Conservation (phyloP, 2,888 invertebrate species). For the Cephus pulcher region DNA sequence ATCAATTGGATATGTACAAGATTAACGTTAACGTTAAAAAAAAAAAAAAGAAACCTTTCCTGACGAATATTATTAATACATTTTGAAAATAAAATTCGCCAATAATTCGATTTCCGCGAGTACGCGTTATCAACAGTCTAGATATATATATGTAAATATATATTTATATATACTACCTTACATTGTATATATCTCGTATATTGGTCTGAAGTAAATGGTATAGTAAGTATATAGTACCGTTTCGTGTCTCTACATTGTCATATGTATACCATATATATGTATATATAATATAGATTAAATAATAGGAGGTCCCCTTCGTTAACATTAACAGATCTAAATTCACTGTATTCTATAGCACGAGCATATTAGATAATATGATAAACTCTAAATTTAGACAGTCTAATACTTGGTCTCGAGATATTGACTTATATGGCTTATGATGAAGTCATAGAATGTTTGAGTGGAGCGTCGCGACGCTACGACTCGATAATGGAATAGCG, state of each 20-base stretch:
- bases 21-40: not conserved
- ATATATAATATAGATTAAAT: not conserved
- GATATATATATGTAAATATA: not conserved
- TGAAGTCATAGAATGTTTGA: not conserved
- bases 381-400: constrained; percentile 11
- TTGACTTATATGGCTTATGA: constrained; percentile 1
- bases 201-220: not conserved
- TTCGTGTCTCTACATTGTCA: not conserved
- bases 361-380: not conserved
- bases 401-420: constrained; percentile 20
- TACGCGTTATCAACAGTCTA: not conserved
- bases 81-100: not conserved
- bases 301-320: not conserved
- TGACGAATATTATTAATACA: not conserved
- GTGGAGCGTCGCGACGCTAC: not conserved
- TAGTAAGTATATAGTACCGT: not conserved
- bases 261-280: not conserved
- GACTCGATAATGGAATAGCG: not conserved
- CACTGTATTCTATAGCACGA: not conserved
- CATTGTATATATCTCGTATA: not conserved
- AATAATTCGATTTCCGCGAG: not conserved
- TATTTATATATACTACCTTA: not conserved
- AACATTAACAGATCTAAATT: not conserved
- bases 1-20: not conserved
- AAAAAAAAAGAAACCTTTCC: too few species aligned